These are phyloP conservation scores for Opisthocomus hoazin DNA, from an alignment of 2,113 vertebrate species.

Conservation along the genomic window DNA sequence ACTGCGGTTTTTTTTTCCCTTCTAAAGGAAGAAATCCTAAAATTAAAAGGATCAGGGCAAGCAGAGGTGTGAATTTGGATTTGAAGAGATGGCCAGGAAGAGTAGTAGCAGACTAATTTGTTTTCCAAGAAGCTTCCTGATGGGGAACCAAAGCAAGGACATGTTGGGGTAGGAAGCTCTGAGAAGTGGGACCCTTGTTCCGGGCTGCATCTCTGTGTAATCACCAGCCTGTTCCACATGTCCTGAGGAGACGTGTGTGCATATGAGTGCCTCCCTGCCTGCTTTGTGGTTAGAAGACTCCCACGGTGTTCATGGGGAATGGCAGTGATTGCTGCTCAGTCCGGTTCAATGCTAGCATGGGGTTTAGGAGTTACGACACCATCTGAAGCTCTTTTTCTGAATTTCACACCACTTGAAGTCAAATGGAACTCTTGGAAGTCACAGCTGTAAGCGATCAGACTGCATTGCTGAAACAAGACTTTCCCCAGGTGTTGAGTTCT, in stretches of 20 bases:
- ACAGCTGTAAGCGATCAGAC: neutral
- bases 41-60: neutral
- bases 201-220: neutral
- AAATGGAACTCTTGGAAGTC: neutral
- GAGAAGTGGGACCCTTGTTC: neutral
- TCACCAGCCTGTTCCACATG: neutral
- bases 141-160: neutral
- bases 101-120: neutral
- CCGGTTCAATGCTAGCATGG: neutral
- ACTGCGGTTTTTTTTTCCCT: accelerated
- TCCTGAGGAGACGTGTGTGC: too few relatives aligned
- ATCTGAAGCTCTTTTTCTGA: neutral
- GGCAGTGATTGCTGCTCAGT: accelerated
- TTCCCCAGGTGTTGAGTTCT: neutral
- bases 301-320: neutral
- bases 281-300: neutral
- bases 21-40: neutral
- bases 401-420: neutral
- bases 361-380: neutral
- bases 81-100: neutral
- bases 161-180: neutral
- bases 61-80: neutral
- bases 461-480: neutral
- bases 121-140: neutral
- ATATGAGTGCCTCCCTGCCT: neutral